These are phyloP conservation scores for Alligator mississippiensis DNA, from an alignment of 2,113 vertebrate genomes.

Conservation along the genomic window DNA sequence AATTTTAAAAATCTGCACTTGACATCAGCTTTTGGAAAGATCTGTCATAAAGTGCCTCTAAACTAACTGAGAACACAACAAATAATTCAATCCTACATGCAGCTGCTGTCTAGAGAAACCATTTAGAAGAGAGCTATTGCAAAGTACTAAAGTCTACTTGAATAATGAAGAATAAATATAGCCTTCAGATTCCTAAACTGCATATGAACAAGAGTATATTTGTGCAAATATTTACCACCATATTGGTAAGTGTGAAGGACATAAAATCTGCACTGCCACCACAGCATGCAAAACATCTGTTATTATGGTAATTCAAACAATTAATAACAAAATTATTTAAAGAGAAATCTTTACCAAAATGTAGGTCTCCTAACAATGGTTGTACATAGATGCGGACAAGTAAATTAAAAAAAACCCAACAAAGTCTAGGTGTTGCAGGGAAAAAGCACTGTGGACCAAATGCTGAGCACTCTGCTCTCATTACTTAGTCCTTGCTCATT, in stretches of 20 bases:
- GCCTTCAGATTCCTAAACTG: constrained; percentile 27
- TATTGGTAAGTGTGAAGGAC: constrained; percentile 21
- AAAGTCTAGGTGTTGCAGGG: background rate
- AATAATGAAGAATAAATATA: constrained; percentile 36
- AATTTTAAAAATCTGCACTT: background rate
- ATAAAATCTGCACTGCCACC: constrained; percentile 34
- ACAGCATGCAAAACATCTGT: constrained; percentile 32
- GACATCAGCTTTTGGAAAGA: background rate
- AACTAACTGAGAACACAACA: constrained; percentile 1
- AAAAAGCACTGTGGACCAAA: background rate
- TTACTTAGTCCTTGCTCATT: background rate
- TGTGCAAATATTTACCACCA: constrained; percentile 49
- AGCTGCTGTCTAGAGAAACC: background rate
- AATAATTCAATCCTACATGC: background rate
- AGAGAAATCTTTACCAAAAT: background rate
- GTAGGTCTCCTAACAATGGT: background rate
- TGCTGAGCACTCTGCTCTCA: background rate
- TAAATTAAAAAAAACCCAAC: background rate
- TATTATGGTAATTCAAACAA: constrained; percentile 22
- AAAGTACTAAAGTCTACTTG: background rate
- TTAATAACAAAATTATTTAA: background rate
- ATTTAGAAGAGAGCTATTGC: background rate
- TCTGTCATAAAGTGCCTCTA: background rate
- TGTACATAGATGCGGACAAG: background rate
- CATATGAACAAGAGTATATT: background rate